Base-by-base conservation (phyloP, 2,113 vertebrate species). In the Rutilus rutilus region DNA sequence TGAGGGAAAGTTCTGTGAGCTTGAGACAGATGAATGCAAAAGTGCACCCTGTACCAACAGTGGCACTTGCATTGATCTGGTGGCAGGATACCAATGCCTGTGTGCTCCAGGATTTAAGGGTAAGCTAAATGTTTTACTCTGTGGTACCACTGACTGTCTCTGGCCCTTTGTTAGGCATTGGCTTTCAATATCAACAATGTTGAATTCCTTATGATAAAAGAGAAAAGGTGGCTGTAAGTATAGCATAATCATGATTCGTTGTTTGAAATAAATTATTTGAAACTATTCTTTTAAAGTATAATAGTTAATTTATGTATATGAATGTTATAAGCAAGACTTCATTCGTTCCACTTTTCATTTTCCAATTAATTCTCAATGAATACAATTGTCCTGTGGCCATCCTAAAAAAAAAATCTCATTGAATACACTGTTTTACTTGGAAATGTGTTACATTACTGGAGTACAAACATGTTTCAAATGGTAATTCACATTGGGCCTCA, bases 101-200 rank as follows among this genome's bases (percentile, higher is more conserved):
- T 95, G 95, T 90, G 77, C 92, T 59, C 60, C 91, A 54, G 94
- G 94, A 52, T 96, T 95, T 93, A 92, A 93, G 93, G 96, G 95
- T 95, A 95, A 91, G 92, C 84, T 71, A 12, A 30, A 27, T 27
- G 71, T 33, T 82, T 83, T 47, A 27, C 7, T 80, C 59, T 9
- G 9, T 5, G 3, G 12, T 60, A 6, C 15, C 52, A 82, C 7
- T 79, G 78, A 27, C 27, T 10, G 57, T 25, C n/a, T 50, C 42
- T 27, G 42, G 2, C 21, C 39, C 12, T 47, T 47, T 74, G 11
- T n/a, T 23, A 25, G 21, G 1, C 71, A 74, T 25, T 74, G 39
- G 25, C 39, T n/a, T 74, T 74, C 71, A 47, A 45, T 25, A 47
- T 14, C 39, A 14, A 23, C 39, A 73, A n/a, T 12, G 21, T n/a